These are phyloP conservation scores for Coptodon rendalli DNA, from an alignment of 2,113 vertebrate genomes.

Conservation along the genomic window DNA sequence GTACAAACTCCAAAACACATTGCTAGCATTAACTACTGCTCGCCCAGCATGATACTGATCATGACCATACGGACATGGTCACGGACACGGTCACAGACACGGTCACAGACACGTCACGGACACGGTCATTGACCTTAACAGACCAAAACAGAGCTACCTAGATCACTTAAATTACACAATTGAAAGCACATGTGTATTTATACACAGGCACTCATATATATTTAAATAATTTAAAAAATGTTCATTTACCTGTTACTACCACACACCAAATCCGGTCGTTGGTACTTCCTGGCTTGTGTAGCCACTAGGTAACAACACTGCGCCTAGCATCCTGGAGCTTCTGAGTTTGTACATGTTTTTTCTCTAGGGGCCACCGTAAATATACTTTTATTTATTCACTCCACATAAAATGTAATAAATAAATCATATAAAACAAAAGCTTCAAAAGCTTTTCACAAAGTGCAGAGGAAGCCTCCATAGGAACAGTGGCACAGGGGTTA, in stretches of 20 bases:
- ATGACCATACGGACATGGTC: too few relatives aligned
- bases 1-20: background rate
- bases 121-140: too few relatives aligned
- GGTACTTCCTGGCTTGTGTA: too few relatives aligned
- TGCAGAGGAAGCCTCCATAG: background rate
- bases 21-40: background rate
- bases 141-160: background rate
- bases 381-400: background rate
- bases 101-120: too few relatives aligned
- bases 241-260: too few relatives aligned
- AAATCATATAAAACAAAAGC: background rate
- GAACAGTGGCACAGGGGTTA: background rate
- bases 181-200: background rate
- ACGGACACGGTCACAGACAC: too few relatives aligned
- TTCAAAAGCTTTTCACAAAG: background rate
- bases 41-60: too few relatives aligned
- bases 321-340: background rate
- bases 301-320: background rate
- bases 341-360: background rate
- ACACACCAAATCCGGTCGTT: too few relatives aligned
- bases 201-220: background rate
- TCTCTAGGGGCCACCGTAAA: background rate
- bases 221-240: too few relatives aligned
- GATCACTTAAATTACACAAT: background rate
- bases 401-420: background rate